These are phyloP conservation scores for Chlamydotis undulata DNA, from an alignment of 2,113 vertebrate genomes.

Conservation along the genomic window DNA sequence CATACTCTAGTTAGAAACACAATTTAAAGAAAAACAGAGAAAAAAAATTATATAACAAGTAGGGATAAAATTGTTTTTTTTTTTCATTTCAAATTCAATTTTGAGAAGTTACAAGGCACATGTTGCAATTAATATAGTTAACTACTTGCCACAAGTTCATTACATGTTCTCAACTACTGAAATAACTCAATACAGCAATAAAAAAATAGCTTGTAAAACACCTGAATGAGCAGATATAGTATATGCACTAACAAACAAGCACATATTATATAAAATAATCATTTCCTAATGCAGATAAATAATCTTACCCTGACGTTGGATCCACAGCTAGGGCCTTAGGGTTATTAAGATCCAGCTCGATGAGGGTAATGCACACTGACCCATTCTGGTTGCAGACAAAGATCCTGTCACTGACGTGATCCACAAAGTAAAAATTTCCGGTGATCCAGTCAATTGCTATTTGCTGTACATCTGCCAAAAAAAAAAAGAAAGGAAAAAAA, in stretches of 20 bases:
- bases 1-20: background rate
- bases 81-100: background rate
- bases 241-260: background rate
- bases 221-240: background rate
- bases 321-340: constrained; percentile 93
- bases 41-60: background rate
- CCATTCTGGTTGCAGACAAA: constrained; percentile 86
- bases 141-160: background rate
- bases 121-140: background rate
- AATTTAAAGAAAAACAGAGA: background rate
- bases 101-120: background rate
- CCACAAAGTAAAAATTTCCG: constrained; percentile 93
- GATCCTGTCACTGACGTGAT: constrained; percentile 87
- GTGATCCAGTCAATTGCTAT: constrained; percentile 96
- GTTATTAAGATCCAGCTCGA: constrained; percentile 90
- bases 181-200: background rate
- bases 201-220: background rate
- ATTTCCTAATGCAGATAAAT: background rate
- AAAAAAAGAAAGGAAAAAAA: background rate
- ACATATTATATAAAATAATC: background rate
- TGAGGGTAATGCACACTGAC: constrained; percentile 87
- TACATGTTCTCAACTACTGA: accelerated
- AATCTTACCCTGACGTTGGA: constrained; percentile 90
- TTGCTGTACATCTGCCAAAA: constrained; percentile 88
- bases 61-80: background rate